phyloP scores from a whole-genome alignment of 2,888 invertebrate species.

The Ichneumoninae sp. region DNA sequence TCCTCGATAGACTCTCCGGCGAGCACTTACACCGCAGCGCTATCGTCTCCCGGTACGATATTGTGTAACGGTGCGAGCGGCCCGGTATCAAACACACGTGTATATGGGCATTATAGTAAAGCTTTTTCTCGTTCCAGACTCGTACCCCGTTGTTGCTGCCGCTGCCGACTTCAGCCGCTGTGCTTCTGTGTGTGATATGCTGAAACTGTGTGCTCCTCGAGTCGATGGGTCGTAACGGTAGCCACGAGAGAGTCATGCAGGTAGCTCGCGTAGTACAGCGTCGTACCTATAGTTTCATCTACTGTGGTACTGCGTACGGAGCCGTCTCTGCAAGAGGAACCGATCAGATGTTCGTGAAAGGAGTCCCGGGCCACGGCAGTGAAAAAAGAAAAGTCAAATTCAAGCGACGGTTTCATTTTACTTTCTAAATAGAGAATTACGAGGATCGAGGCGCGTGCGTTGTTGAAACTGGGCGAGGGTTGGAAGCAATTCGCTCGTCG shows the following conservation, averaged over 20 bases:
- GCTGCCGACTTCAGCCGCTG: not conserved
- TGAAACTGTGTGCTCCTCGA: conserved; percentile 26
- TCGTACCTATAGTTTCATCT: not conserved
- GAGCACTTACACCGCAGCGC: conserved; percentile 15
- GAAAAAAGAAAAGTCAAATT: not conserved
- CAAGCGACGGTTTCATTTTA: not conserved
- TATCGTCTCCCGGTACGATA: conserved; percentile 30
- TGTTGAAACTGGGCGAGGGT: no score
- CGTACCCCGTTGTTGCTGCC: conserved; percentile 23
- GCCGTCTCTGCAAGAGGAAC: conserved; percentile 4
- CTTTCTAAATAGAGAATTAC: not conserved
- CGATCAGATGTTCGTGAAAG: conserved; percentile 44
- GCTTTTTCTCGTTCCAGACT: conserved; percentile 28
- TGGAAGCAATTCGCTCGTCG: no score
- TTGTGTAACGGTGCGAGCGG: conserved; percentile 63
- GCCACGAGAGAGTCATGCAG: conserved; percentile 54
- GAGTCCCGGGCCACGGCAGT: not conserved
- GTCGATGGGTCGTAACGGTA: conserved; percentile 66
- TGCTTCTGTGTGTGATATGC: conserved; percentile 29
- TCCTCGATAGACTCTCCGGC: conserved; percentile 7
- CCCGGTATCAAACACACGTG: conserved; percentile 40
- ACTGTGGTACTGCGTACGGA: not conserved
- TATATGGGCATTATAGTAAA: conserved; percentile 42
- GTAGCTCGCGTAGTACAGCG: conserved; percentile 29
- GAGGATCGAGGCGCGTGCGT: no score